Evolutionary conservation across 2,797 vertebrate species (phyloP).

Genomic region (Lepus townsendii): DNA sequence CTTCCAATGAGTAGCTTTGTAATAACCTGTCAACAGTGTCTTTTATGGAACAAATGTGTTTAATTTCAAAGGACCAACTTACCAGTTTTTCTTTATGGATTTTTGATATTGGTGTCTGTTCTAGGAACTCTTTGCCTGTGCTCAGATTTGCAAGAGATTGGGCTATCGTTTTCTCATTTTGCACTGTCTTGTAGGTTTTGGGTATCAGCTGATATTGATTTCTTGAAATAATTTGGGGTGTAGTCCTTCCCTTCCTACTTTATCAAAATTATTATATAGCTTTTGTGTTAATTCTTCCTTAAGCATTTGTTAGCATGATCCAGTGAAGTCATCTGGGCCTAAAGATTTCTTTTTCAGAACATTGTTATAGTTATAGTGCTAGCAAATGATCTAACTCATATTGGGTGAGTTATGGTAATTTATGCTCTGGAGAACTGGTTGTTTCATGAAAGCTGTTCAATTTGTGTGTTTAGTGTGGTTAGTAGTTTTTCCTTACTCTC

Average conservation of each 20-base stretch:
- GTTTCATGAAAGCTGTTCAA: not conserved
- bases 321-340: not conserved
- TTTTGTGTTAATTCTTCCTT: not conserved
- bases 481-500: not conserved
- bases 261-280: not conserved
- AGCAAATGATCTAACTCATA: not conserved
- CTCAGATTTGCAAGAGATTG: not conserved
- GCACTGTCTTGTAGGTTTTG: not conserved
- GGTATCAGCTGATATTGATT: not conserved
- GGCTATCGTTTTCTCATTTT: not conserved
- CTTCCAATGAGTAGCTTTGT: slow-evolving; percentile 1
- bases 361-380: not conserved
- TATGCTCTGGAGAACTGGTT: not conserved
- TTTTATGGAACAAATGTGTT: not conserved
- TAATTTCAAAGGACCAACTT: not conserved
- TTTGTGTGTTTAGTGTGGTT: not conserved
- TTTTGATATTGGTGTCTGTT: slow-evolving; percentile 8
- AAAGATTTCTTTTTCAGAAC: not conserved
- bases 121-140: not conserved
- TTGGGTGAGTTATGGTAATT: not conserved
- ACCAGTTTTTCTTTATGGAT: not conserved
- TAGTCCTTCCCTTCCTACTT: not conserved
- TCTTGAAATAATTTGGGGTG: not conserved
- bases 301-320: not conserved
- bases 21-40: not conserved